phyloP scores from a whole-genome alignment of 2,888 invertebrate genomes.

The Dione vanillae region DNA sequence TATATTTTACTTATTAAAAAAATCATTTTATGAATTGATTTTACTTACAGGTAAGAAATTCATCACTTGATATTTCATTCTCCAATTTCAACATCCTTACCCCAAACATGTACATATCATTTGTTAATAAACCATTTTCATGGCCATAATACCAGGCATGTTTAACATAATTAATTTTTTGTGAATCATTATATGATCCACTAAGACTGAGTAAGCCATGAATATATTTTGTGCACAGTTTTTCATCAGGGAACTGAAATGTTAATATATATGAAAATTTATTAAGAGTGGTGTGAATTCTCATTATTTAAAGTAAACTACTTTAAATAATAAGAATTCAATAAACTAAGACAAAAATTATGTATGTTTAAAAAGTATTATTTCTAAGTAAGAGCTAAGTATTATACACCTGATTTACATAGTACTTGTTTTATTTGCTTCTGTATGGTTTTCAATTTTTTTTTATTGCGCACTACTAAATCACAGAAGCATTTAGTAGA shows the following conservation, averaged over 20 bases:
- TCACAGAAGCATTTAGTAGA: too few species aligned
- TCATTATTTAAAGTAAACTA: too few species aligned
- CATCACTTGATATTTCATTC: slow-evolving; percentile 59
- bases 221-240: slow-evolving; percentile 72
- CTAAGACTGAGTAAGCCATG: slow-evolving; percentile 64
- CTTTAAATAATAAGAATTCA: too few species aligned
- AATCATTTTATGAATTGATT: neutral
- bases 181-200: slow-evolving; percentile 59
- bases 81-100: slow-evolving; percentile 68
- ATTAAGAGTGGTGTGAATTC: too few species aligned
- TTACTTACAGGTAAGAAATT: slow-evolving; percentile 60
- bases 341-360: too few species aligned
- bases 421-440: too few species aligned
- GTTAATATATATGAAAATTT: too few species aligned
- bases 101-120: slow-evolving; percentile 76
- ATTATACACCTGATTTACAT: too few species aligned
- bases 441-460: too few species aligned
- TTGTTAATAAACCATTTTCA: slow-evolving; percentile 65
- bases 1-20: neutral
- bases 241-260: slow-evolving; percentile 70
- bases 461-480: too few species aligned
- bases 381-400: too few species aligned
- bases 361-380: too few species aligned
- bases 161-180: slow-evolving; percentile 69
- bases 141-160: slow-evolving; percentile 73